Base-by-base conservation (phyloP, 2,888 invertebrate genomes). In the Phasia obesa region DNA sequence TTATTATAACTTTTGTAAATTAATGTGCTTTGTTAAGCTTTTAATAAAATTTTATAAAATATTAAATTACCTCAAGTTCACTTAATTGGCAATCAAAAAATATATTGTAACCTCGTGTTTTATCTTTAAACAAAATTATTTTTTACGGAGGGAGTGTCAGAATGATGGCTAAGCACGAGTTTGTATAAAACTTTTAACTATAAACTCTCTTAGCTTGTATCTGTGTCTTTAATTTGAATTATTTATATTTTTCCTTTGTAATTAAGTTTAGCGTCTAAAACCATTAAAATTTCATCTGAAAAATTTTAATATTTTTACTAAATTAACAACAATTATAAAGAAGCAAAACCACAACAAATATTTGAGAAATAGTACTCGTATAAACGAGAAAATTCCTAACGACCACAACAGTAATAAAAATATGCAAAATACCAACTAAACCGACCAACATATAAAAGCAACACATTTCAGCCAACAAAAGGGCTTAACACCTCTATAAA, bases 401-500 rank as follows among this genome's bases (percentile, higher is more conserved):
- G 17, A 73, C 53, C 77, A 31, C 81, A 71, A 73, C 4, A 77
- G 62, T 47, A 73, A 74, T 77, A 82, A 81, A 77, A 81, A 31
- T 53, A 60, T 49, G 31, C 44, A 27, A 64, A 69, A 67, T 55
- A 31, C n/a, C 44, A 55, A 42, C 9, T 38, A 2, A 21, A 60
- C 27, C 44, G 35, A 42, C 67, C 49, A 35, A 11, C 2, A 60
- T 51, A 31, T 25, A 53, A 9, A 47, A 47, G 11, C 15, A 60
- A 27, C 44, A 35, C 27, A 17, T 51, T 44, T 42, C 17, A 64
- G 6, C 44, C 59, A 59, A 74, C 19, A 7, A 35, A 78, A 53
- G 70, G 49, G 27, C 27, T 69, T 78, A 74, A 55, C 65, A 78
- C 78, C 70, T 83, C 74, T 25, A 51, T 73, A 64, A 79, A 73